A percentile compares a stretch with the other conserved stretches of the same genome.
phyloP scores from a whole-genome alignment of 2,888 invertebrate species.

The Sphaeridia pumilis region DNA sequence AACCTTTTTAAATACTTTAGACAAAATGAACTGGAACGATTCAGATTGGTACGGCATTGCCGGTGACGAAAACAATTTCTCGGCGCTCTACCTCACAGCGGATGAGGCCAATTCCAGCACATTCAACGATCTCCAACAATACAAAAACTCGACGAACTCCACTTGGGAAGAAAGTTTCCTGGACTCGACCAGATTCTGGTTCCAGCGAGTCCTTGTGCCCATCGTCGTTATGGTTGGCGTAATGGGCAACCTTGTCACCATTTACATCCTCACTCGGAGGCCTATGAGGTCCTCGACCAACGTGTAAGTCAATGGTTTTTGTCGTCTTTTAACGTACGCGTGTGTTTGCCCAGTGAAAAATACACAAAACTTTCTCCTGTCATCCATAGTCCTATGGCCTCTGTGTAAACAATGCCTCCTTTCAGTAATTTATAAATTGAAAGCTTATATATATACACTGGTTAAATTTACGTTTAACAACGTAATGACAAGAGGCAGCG shows the following conservation, averaged over 20 bases:
- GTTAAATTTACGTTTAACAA: no score
- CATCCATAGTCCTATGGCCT: no score
- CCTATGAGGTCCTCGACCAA: conserved; percentile 65
- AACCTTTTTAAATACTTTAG: no score
- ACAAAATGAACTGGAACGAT: conserved; percentile 1
- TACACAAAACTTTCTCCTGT: no score
- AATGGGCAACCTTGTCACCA: conserved; percentile 51
- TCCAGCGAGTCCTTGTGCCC: conserved; percentile 49
- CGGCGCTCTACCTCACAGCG: background rate
- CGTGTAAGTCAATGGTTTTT: conserved; percentile 34
- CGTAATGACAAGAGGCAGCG: no score
- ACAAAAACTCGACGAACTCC: background rate
- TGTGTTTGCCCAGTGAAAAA: no score
- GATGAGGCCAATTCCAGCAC: background rate
- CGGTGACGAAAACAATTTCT: background rate
- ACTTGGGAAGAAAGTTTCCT: conserved; percentile 37
- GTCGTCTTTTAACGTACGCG: no score
- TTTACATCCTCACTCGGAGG: conserved; percentile 47
- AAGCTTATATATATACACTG: no score
- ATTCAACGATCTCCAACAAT: background rate
- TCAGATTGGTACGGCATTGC: background rate
- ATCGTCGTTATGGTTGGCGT: conserved; percentile 55
- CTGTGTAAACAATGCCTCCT: no score
- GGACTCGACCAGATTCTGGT: conserved; percentile 42
- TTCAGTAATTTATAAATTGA: no score